A percentile compares a stretch with the other conserved stretches of the same genome.
Evolutionary conservation across 1,140 invertebrate genomes (phyloP).

Genomic region (Lordiphosa clarofinis): DNA sequence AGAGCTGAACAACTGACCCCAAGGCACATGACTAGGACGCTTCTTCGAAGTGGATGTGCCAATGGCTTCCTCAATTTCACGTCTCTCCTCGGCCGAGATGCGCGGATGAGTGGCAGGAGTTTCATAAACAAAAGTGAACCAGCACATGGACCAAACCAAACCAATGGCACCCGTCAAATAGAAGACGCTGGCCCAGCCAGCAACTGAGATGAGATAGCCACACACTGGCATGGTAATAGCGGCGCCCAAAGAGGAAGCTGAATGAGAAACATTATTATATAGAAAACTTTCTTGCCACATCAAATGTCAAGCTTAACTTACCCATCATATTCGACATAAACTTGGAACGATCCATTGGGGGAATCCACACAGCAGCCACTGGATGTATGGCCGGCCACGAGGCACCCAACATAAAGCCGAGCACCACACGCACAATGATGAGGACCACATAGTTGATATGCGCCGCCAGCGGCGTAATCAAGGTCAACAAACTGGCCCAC

Average conservation of each 20-base stretch:
- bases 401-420: conserved; percentile 90
- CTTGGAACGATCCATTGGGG: conserved; percentile 92
- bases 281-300: no score
- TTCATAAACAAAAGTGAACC: conserved; percentile 93
- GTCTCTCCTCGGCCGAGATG: conserved; percentile 89
- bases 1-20: conserved; percentile 89
- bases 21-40: conserved; percentile 87
- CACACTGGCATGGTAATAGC: conserved; percentile 91
- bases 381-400: conserved; percentile 95
- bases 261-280: not conserved
- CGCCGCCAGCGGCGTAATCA: conserved; percentile 89
- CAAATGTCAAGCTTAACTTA: conserved; percentile 69
- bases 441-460: conserved; percentile 83
- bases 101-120: conserved; percentile 91
- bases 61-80: conserved; percentile 89
- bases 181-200: conserved; percentile 92
- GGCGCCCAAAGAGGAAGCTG: conserved; percentile 90
- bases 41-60: conserved; percentile 82
- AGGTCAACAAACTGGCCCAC: conserved; percentile 88
- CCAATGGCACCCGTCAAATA: conserved; percentile 90
- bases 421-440: conserved; percentile 83
- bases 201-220: conserved; percentile 87
- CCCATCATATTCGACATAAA: conserved; percentile 94
- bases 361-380: conserved; percentile 94
- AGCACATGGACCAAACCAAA: conserved; percentile 89